Evolutionary conservation across 2,113 vertebrate species (phyloP), one percentile per base, ranked within the genome.

Genomic region (Trochalopteron elliotii): DNA sequence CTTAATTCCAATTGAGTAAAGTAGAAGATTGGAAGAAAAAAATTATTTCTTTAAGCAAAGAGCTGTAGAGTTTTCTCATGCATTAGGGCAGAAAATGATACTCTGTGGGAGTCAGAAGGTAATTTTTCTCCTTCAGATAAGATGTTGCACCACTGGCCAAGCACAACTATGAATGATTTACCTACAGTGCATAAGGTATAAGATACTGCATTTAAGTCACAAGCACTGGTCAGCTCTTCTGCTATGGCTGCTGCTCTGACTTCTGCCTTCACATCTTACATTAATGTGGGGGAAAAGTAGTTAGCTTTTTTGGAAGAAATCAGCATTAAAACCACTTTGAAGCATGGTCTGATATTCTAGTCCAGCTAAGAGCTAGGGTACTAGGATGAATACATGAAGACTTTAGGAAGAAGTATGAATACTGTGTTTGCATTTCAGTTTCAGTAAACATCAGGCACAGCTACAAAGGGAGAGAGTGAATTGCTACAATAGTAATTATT

Each of bases 141-240:
- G 78, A 93, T 85, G 84, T 56, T 93, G 72, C 89, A 87, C 88
- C 94, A 83, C 79, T 93, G 77, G 65, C 59, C 84, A 96, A 95
- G 90, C 91, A 94, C 77, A 96, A 80, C 94, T 93, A 90, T 77
- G 72, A 90, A 91, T 94, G 76, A 96, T 97, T 95, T 96, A 85
- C 93, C 63, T 91, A 84, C 42, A 71, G 39, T 80, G 63, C 90
- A 85, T 93, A 83, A 87, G n/a, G 42, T 78, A 89, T 75, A 89
- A 81, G 49, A 70, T 65, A 87, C 2, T 77, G 44, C 79, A 80
- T 63, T 87, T 77, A 87, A 76, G 52, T 85, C 56, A 84, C 63
- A 80, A 2, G 8, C 23, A 33, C 23, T 71, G 67, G 55, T 93
- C 63, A 72, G 28, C 31, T 87, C 70, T 93, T 75, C 52, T 83